phyloP scores from a whole-genome alignment of 2,888 invertebrate genomes.

The Scrobipalpa atriplicella region DNA sequence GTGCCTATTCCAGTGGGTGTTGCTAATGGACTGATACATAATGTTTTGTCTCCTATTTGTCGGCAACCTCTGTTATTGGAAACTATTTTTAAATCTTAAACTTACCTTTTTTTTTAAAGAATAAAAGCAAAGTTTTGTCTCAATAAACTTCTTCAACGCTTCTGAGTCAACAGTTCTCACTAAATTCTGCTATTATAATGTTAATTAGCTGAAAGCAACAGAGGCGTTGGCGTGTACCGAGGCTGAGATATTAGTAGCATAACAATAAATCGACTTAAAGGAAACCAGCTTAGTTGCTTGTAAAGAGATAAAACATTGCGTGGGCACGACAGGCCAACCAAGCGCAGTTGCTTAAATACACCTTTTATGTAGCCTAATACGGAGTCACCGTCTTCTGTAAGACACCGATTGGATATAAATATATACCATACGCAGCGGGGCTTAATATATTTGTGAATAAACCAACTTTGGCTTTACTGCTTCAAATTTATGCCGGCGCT shows the following conservation, averaged over 20 bases:
- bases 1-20: neutral
- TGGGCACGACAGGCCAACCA: slow-evolving; percentile 64
- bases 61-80: neutral
- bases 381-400: slow-evolving; percentile 45
- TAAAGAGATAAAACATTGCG: slow-evolving; percentile 76
- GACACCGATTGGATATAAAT: slow-evolving; percentile 40
- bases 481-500: neutral
- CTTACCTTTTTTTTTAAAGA: neutral
- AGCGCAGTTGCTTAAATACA: slow-evolving; percentile 71
- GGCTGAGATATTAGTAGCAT: slow-evolving; percentile 69
- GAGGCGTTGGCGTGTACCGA: slow-evolving; percentile 65
- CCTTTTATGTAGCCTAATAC: slow-evolving; percentile 70
- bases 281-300: slow-evolving; percentile 70
- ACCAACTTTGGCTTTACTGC: slow-evolving; percentile 4
- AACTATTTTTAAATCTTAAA: neutral
- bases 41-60: neutral
- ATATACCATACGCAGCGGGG: slow-evolving; percentile 34
- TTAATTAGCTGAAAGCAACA: slow-evolving; percentile 67
- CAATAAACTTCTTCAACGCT: neutral
- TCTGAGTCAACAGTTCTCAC: slow-evolving; percentile 28
- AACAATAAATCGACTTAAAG: slow-evolving; percentile 75
- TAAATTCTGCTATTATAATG: slow-evolving; percentile 57
- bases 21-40: slow-evolving; percentile 6
- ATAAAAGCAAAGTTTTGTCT: neutral
- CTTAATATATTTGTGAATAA: slow-evolving; percentile 39